Evolutionary conservation across 2,888 invertebrate species (phyloP), one percentile per base, ranked within the genome.

Genomic region (Agrochola litura): DNA sequence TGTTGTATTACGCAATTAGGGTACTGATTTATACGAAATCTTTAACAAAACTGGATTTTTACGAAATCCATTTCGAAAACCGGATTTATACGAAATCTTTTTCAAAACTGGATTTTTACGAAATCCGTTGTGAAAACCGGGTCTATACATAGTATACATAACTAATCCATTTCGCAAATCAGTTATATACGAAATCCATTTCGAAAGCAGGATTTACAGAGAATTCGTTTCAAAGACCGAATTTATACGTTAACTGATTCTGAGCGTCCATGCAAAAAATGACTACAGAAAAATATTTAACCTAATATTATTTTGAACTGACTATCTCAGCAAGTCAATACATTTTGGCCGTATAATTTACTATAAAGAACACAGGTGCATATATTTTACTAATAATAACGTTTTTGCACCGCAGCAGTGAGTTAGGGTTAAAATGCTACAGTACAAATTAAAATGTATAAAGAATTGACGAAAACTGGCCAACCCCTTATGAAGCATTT

Each of bases 391-490:
- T 86, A 84, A 85, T 76, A 84, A 84, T 77, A 85, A 81, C 76
- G 72, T 66, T 49, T 85, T 86, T 86, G 86, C 82, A 88, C 88
- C 84, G 85, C 86, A 89, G 86, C 82, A 83, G 81, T 79, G 82
- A 84, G 80, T 85, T 82, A 78, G 82, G 83, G 80, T 82, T 82
- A 85, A 87, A 88, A 85, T 76, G 88, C 88, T 88, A 91, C 87
- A 87, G 89, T 89, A 89, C 89, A 90, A 90, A 90, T 90, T 90
- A 91, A 91, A 92, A 89, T 90, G 91, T 77, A 84, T 79, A 75
- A 93, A 90, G 89, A 94, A 94, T 94, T 94, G 94, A 94, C 94
- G 83, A 91, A 92, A 91, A 82, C 83, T 89, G 83, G 89, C 89
- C 89, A 83, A 89, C 78, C 79, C 84, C 88, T 80, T 87, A 82